These are phyloP conservation scores for Dolichotis patagonum DNA, from an alignment of 2,113 vertebrate genomes.

Conservation along the genomic window DNA sequence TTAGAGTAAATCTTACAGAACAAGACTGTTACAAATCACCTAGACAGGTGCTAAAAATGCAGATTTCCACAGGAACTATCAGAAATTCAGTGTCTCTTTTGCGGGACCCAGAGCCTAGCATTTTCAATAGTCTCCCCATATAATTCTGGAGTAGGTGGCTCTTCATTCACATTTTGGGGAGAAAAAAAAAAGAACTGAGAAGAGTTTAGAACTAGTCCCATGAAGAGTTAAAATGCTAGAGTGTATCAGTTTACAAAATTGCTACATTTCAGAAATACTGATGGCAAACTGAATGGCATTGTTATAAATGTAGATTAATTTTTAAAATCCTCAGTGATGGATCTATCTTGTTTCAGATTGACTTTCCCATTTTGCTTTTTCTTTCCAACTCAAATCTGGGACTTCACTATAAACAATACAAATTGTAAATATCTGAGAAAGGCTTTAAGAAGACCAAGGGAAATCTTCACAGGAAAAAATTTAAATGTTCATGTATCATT, in stretches of 20 bases:
- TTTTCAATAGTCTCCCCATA: background rate
- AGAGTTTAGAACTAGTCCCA: background rate
- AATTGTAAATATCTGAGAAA: background rate
- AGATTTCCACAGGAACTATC: background rate
- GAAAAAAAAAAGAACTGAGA: background rate
- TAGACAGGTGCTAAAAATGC: background rate
- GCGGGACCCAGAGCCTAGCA: background rate
- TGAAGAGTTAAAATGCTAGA: background rate
- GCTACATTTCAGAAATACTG: background rate
- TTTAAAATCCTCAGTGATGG: background rate
- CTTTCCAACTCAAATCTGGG: background rate
- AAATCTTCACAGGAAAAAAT: background rate
- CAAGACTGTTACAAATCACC: background rate
- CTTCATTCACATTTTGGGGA: background rate
- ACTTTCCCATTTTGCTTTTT: background rate
- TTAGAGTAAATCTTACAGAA: background rate
- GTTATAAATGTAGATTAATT: background rate
- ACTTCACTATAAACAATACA: background rate
- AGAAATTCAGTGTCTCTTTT: background rate
- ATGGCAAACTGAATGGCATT: background rate
- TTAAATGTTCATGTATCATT: background rate
- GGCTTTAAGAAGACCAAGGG: background rate
- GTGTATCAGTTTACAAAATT: background rate
- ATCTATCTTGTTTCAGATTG: background rate
- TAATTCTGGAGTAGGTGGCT: background rate